Percentiles rank a stretch among this genome's conserved stretches.
Evolutionary conservation across 2,888 invertebrate genomes (phyloP).

Genomic region (Geotrupes spiniger): DNA sequence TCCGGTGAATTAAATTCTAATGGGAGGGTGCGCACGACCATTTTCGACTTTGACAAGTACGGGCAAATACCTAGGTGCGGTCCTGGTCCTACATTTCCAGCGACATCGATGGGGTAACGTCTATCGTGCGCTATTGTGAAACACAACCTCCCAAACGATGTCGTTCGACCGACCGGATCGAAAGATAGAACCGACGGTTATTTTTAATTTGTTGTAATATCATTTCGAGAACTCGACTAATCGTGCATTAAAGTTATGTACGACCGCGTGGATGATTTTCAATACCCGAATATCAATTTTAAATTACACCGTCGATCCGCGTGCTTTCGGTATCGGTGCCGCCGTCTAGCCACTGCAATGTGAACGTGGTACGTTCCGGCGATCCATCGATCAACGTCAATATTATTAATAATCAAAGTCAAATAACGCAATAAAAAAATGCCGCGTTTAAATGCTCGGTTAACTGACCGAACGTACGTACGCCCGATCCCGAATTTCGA

Average conservation of each 20-base stretch:
- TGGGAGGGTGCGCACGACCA: too few relatives aligned
- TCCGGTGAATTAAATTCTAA: too few relatives aligned
- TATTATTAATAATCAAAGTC: constrained; percentile 51
- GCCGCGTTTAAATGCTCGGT: constrained; percentile 25
- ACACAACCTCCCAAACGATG: constrained; percentile 8
- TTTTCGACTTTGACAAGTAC: too few relatives aligned
- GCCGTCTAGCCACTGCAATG: constrained; percentile 34
- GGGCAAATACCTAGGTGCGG: too few relatives aligned
- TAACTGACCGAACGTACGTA: constrained; percentile 6
- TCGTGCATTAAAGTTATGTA: constrained; percentile 11
- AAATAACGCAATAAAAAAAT: constrained; percentile 34
- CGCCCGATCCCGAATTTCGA: constrained; percentile 14
- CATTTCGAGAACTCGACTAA: constrained; percentile 18
- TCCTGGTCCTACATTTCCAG: too few relatives aligned
- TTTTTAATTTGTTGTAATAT: constrained; percentile 16
- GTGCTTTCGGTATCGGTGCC: constrained; percentile 9
- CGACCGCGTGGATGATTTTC: constrained; percentile 8
- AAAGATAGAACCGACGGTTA: constrained; percentile 1
- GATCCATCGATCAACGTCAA: constrained; percentile 50
- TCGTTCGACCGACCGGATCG: neutral
- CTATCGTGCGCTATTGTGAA: constrained; percentile 1
- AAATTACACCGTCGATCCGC: constrained; percentile 15
- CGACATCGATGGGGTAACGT: neutral
- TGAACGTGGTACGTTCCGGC: constrained; percentile 36
- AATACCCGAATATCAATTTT: constrained; percentile 12